Conservation (phyloP, 2,797 vertebrate genomes). For the Bucorvus abyssinicus region DNA sequence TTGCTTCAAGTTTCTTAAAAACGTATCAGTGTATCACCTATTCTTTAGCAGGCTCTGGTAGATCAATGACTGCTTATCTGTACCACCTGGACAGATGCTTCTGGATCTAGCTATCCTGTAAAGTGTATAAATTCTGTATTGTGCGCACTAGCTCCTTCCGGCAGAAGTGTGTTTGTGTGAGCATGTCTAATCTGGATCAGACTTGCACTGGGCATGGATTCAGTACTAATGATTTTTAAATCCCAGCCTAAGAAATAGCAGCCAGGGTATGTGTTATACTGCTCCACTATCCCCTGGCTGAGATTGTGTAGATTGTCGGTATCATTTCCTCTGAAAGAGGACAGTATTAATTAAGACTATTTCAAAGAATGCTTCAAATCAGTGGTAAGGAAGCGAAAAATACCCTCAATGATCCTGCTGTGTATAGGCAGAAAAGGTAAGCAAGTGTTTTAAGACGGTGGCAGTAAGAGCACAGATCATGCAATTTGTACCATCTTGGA, state of each 20-base stretch:
- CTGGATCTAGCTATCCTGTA: not conserved
- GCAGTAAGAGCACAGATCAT: not conserved
- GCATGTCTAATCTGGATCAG: not conserved
- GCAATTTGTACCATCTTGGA: not conserved
- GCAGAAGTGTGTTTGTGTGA: not conserved
- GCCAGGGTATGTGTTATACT: not conserved
- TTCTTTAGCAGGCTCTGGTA: not conserved
- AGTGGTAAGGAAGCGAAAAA: not conserved
- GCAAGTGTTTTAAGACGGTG: not conserved
- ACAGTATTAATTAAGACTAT: not conserved
- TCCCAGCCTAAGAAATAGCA: not conserved
- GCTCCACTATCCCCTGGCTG: not conserved
- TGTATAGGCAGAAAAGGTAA: not conserved
- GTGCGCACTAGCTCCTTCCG: not conserved
- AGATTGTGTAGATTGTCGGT: not conserved
- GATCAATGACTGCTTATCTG: not conserved
- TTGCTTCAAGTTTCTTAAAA: not conserved
- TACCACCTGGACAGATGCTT: not conserved
- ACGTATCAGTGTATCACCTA: accelerated
- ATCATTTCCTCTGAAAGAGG: not conserved
- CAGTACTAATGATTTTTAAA: not conserved
- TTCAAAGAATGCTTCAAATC: not conserved
- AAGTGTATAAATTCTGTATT: not conserved
- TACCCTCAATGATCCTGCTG: not conserved
- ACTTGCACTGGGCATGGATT: not conserved